Percentiles rank a stretch among this genome's conserved stretches.
Conservation (phyloP, 2,113 vertebrate genomes). For the Tylochromis polylepis region DNA sequence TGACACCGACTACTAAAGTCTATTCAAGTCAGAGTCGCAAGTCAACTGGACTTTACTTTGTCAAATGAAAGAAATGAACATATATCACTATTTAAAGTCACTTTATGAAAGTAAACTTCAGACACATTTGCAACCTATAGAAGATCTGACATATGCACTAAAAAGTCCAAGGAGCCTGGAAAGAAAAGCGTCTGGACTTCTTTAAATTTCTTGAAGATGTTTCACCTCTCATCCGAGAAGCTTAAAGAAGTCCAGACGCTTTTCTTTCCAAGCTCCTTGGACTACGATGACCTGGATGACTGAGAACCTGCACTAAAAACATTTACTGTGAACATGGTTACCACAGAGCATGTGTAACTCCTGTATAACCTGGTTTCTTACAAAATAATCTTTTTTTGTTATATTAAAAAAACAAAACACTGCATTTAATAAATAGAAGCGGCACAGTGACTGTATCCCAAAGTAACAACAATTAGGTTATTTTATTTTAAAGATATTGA, state of each 20-base stretch:
- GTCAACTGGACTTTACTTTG: background rate
- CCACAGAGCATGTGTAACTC: background rate
- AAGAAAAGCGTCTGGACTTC: too few species aligned
- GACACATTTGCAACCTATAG: background rate
- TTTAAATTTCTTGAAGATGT: too few species aligned
- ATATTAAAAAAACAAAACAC: too few species aligned
- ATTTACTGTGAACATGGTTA: background rate
- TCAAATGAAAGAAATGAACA: background rate
- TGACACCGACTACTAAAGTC: background rate
- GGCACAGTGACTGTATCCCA: too few species aligned
- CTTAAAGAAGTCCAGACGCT: too few species aligned
- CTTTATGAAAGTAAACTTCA: background rate
- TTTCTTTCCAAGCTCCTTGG: too few species aligned
- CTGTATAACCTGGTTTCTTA: background rate
- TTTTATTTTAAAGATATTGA: background rate
- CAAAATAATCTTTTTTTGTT: background rate
- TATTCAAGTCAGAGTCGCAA: background rate
- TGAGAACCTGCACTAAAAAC: background rate
- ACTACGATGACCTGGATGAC: too few species aligned
- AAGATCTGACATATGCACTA: background rate
- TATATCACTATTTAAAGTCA: background rate
- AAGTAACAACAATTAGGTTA: background rate
- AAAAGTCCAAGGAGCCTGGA: too few species aligned
- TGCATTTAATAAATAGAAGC: too few species aligned
- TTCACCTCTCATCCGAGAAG: too few species aligned